Base-by-base conservation (phyloP, 1,140 invertebrate genomes). In the Catajapyx aquilonaris region DNA sequence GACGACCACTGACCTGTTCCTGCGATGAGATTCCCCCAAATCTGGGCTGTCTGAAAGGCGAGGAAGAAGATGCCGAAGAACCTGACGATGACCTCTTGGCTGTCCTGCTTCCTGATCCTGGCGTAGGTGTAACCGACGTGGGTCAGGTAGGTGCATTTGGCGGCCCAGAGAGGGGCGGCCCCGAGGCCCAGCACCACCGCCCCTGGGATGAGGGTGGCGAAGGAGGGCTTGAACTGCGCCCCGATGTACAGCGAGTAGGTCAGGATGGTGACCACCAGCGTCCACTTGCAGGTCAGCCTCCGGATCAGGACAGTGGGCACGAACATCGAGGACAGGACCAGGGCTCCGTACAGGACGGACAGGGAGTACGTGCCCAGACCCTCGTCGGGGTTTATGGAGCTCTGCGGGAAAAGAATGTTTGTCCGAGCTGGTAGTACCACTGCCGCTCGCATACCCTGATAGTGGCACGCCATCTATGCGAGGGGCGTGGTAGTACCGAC, bases 1-100 rank as follows among this genome's bases (percentile, higher is more conserved):
- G n/a, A n/a, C n/a, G 23, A 31, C 17, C 30, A 55, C 69, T 72
- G 54, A 87, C 78, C 80, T 46, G 85, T 62, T 35, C 87, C 94
- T n/a, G 88, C 93, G 46, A 95, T 84, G 21, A 95, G 66, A 61
- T 95, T 95, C 51, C 90, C 90, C 84, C 85, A 84, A 5, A 93
- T 70, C 57, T 90, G 84, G 38, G 88, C 81, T 0, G 81, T 83
- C 52, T 97, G 91, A 73, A 91, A 95, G 39, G 88, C 75, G 42
- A 95, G 73, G 63, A 96, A 96, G 71, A 97, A 97, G 65, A 94
- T 84, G 17, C 91, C 91, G 57, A 96, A 97, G 68, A 95, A 95
- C 46, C 84, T 59, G 25, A 90, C 84, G 37, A 95, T 81, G 43
- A 93, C 83, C 4, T 77, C 80, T 53, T 93, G 85, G 4, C 80